Percentiles rank a stretch among this genome's conserved stretches.
Evolutionary conservation across 2,888 invertebrate genomes (phyloP).

Genomic region (Alloplasta piceator): DNA sequence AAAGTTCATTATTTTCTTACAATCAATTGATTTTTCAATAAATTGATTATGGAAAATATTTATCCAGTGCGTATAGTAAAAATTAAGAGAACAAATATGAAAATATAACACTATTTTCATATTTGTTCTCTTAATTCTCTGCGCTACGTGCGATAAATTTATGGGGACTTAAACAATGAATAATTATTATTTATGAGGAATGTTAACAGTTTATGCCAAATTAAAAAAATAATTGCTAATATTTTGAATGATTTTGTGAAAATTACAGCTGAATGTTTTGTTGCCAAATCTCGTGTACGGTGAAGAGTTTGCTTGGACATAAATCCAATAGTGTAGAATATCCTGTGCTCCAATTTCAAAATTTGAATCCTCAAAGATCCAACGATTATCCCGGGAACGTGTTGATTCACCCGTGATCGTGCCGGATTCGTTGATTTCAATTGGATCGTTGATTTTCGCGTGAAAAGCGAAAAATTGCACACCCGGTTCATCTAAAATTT

Average conservation of each 20-base stretch:
- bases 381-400: conserved; percentile 83
- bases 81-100: conserved; percentile 7
- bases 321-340: conserved; percentile 86
- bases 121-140: conserved; percentile 15
- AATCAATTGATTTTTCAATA: background rate
- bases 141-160: no score
- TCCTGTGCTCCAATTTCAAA: conserved; percentile 84
- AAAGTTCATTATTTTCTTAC: background rate
- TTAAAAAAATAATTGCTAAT: conserved; percentile 51
- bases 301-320: conserved; percentile 84
- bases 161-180: background rate
- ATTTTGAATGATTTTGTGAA: conserved; percentile 15
- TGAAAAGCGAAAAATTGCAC: conserved; percentile 87
- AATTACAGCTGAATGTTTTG: conserved; percentile 78
- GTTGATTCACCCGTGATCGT: conserved; percentile 84
- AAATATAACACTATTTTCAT: conserved; percentile 7
- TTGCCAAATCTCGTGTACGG: conserved; percentile 79
- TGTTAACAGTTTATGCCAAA: background rate
- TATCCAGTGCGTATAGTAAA: no score
- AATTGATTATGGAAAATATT: no score
- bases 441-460: conserved; percentile 86
- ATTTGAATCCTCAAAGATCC: conserved; percentile 84
- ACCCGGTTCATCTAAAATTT: conserved; percentile 83
- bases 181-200: background rate
- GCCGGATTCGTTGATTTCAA: conserved; percentile 84